phyloP scores from a whole-genome alignment of 2,113 vertebrate species.

The Corynorhinus townsendii region DNA sequence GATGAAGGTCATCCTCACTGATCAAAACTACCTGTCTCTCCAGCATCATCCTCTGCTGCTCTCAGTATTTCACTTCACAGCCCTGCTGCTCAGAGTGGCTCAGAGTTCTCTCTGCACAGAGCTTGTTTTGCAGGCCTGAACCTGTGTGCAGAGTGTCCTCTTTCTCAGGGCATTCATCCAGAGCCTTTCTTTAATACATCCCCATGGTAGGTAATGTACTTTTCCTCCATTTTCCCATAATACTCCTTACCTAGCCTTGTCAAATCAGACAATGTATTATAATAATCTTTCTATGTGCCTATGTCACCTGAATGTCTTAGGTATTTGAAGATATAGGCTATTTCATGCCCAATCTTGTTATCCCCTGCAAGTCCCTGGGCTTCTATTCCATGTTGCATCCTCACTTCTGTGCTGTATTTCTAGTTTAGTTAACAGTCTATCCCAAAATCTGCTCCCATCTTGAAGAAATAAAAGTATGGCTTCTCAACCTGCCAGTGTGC shows the following conservation, averaged over 20 bases:
- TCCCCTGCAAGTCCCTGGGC: background rate
- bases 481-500: too few species aligned
- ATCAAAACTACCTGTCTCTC: background rate
- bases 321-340: background rate
- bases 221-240: background rate
- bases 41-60: background rate
- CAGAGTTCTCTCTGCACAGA: rapidly evolving
- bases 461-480: background rate
- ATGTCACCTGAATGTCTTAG: background rate
- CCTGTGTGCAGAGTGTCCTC: background rate
- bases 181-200: background rate
- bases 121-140: background rate
- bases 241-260: background rate
- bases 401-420: background rate
- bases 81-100: background rate
- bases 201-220: background rate
- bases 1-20: background rate
- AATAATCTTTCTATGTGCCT: background rate
- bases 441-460: background rate
- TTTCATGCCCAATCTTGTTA: background rate
- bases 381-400: background rate
- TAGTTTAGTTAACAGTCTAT: background rate
- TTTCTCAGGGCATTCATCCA: background rate
- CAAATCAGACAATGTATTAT: background rate
- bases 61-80: background rate